phyloP scores from a whole-genome alignment of 2,113 vertebrate genomes.

The Tiliqua scincoides region DNA sequence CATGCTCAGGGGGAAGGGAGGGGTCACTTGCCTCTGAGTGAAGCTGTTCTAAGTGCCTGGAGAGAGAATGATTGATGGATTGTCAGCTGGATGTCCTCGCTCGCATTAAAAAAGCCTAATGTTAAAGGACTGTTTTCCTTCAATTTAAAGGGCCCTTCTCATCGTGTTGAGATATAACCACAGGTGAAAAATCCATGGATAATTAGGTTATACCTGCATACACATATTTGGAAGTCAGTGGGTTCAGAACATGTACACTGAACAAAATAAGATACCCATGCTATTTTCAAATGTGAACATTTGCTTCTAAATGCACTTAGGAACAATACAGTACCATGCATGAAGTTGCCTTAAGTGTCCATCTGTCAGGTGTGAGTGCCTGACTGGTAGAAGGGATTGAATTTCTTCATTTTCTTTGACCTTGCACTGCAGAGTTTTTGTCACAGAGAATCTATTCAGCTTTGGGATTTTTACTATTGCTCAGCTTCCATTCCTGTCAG shows the following conservation, averaged over 20 bases:
- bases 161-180: too few relatives aligned
- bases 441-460: constrained; percentile 32
- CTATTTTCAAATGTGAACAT: neutral
- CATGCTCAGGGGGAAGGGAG: too few relatives aligned
- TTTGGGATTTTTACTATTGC: constrained; percentile 44
- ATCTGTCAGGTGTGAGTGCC: neutral
- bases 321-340: neutral
- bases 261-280: neutral
- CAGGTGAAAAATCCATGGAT: too few relatives aligned
- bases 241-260: neutral
- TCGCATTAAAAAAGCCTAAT: too few relatives aligned
- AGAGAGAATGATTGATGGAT: too few relatives aligned
- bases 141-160: too few relatives aligned
- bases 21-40: too few relatives aligned
- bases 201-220: too few relatives aligned
- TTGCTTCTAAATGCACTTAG: neutral
- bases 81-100: too few relatives aligned
- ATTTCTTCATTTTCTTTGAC: constrained; percentile 10
- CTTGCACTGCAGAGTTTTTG: constrained; percentile 41
- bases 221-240: neutral
- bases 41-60: too few relatives aligned
- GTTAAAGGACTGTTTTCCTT: too few relatives aligned
- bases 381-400: neutral
- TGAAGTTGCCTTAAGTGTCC: neutral
- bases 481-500: constrained; percentile 40